phyloP scores from a whole-genome alignment of 2,797 vertebrate genomes.

The Danio jaintianensis region DNA sequence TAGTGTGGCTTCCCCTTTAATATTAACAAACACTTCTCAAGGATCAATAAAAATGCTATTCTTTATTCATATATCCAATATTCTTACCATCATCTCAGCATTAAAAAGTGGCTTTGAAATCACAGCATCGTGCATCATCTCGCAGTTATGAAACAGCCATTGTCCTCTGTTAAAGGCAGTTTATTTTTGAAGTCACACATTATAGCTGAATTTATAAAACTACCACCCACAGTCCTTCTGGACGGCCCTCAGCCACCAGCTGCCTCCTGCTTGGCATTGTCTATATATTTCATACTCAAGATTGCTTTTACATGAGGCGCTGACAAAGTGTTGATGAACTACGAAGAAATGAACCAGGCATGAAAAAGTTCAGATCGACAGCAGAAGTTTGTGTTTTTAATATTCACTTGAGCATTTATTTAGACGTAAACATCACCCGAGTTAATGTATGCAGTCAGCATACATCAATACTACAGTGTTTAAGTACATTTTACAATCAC shows the following conservation, averaged over 20 bases:
- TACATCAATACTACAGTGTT: background rate
- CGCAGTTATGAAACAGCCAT: slow-evolving; percentile 52
- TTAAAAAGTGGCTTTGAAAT: slow-evolving; percentile 44
- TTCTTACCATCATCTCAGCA: slow-evolving; percentile 1
- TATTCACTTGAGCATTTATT: slow-evolving; percentile 18
- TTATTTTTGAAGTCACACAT: slow-evolving; percentile 70
- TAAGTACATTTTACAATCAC: too few species aligned
- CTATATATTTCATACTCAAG: slow-evolving; percentile 50
- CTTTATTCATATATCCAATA: background rate
- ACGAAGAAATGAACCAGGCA: slow-evolving; percentile 9
- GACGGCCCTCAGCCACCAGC: slow-evolving; percentile 67
- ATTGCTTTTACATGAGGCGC: slow-evolving; percentile 33
- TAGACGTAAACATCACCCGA: background rate
- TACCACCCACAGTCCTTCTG: slow-evolving; percentile 78
- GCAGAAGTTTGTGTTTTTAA: slow-evolving; percentile 19
- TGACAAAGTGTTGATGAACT: slow-evolving; percentile 28
- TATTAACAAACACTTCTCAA: background rate
- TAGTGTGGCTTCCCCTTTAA: background rate
- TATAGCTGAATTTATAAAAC: slow-evolving; percentile 71
- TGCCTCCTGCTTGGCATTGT: slow-evolving; percentile 58
- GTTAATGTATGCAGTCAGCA: slow-evolving; percentile 1
- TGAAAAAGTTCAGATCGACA: slow-evolving; percentile 16
- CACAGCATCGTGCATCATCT: slow-evolving; percentile 40
- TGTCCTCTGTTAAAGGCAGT: slow-evolving; percentile 60
- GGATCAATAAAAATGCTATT: background rate